These are phyloP conservation scores for Sebastes goodei DNA, from an alignment of 2,797 vertebrate species.

Conservation along the genomic window DNA sequence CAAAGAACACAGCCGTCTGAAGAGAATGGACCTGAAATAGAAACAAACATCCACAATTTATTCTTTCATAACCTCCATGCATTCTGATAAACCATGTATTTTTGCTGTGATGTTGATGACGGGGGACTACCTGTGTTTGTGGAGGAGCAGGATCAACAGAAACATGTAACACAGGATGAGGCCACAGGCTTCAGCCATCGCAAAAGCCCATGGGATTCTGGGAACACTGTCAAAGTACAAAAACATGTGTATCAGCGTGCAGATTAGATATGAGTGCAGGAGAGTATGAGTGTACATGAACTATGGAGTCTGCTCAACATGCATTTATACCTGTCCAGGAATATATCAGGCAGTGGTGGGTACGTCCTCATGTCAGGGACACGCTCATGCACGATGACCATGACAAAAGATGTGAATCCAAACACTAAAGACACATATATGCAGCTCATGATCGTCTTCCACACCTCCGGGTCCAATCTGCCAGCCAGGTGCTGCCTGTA, in stretches of 20 bases:
- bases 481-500: slow-evolving; percentile 83
- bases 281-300: slow-evolving; percentile 5
- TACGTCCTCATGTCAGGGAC: slow-evolving; percentile 97
- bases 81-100: not conserved
- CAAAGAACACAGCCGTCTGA: slow-evolving; percentile 92
- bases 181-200: slow-evolving; percentile 96
- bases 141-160: slow-evolving; percentile 92
- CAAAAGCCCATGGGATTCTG: slow-evolving; percentile 97
- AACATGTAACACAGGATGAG: slow-evolving; percentile 94
- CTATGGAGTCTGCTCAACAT: slow-evolving; percentile 27
- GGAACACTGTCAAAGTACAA: slow-evolving; percentile 85
- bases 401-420: slow-evolving; percentile 94
- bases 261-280: slow-evolving; percentile 51
- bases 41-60: not conserved
- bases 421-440: slow-evolving; percentile 94
- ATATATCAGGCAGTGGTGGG: slow-evolving; percentile 96
- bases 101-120: not conserved
- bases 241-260: slow-evolving; percentile 30
- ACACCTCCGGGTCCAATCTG: slow-evolving; percentile 92
- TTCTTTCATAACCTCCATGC: not conserved
- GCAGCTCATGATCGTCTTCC: slow-evolving; percentile 92
- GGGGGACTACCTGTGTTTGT: slow-evolving; percentile 91
- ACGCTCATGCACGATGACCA: slow-evolving; percentile 96
- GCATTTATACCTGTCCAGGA: slow-evolving; percentile 89
- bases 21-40: slow-evolving; percentile 89